phyloP scores from a whole-genome alignment of 2,113 vertebrate genomes.

The Taurulus bubalis region DNA sequence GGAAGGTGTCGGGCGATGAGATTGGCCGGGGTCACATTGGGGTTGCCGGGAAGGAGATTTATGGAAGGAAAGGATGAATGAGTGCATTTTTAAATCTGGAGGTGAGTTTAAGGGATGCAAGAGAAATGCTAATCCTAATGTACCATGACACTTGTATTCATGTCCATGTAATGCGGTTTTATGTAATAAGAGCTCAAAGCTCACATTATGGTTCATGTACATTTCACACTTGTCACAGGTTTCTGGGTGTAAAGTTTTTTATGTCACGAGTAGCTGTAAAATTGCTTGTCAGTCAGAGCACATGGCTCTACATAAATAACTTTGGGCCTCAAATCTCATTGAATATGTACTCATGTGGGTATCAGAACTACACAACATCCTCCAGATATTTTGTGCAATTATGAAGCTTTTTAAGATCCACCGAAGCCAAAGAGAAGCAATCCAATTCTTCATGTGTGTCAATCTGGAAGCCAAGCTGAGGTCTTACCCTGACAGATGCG shows the following conservation, averaged over 20 bases:
- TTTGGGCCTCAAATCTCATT: background rate
- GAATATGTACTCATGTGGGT: background rate
- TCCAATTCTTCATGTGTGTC: constrained; percentile 4
- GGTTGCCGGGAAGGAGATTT: constrained; percentile 32
- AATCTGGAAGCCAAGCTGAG: constrained; percentile 1
- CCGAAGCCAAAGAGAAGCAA: constrained; percentile 3
- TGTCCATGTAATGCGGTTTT: background rate
- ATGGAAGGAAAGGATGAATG: background rate
- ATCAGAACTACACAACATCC: background rate
- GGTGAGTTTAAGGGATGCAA: constrained; percentile 20
- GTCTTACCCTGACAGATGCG: constrained; percentile 92
- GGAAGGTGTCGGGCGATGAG: constrained; percentile 44
- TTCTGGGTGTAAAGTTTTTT: background rate
- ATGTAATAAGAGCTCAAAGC: constrained; percentile 6
- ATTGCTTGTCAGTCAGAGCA: background rate
- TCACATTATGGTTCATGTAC: constrained; percentile 1
- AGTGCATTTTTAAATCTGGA: constrained; percentile 26
- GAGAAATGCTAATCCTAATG: constrained; percentile 39
- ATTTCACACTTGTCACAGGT: constrained; percentile 1
- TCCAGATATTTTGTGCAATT: background rate
- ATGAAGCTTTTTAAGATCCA: constrained; percentile 3
- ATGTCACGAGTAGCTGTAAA: background rate
- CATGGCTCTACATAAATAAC: background rate
- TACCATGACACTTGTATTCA: constrained; percentile 7
- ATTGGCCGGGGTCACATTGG: constrained; percentile 31